A percentile compares a stretch with the other conserved stretches of the same genome.
These are phyloP conservation scores for Bombus polaris DNA, from an alignment of 1,140 invertebrate species.

Conservation along the genomic window DNA sequence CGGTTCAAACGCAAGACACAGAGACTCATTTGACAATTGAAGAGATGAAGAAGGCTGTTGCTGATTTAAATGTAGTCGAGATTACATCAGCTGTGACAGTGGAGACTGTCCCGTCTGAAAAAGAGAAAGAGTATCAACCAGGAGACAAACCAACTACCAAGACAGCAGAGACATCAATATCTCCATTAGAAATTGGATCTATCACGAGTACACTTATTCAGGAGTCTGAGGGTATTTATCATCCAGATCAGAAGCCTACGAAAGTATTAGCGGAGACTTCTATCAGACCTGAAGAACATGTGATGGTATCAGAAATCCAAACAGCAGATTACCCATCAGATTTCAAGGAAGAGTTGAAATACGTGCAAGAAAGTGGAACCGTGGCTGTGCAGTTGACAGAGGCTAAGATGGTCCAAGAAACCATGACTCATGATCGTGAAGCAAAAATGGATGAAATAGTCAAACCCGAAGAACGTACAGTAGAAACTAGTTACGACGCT, in stretches of 20 bases:
- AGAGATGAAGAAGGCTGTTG: conserved; percentile 81
- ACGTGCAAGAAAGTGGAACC: conserved; percentile 82
- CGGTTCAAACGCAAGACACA: conserved; percentile 84
- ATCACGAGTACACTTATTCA: conserved; percentile 82
- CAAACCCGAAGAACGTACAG: conserved; percentile 75
- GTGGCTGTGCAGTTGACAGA: conserved; percentile 82
- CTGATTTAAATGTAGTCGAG: conserved; percentile 84
- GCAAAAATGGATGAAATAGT: conserved; percentile 72
- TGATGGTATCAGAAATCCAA: conserved; percentile 84
- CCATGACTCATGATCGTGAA: conserved; percentile 84
- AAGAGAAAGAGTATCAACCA: conserved; percentile 83
- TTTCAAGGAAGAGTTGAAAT: conserved; percentile 83
- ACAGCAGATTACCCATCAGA: conserved; percentile 83
- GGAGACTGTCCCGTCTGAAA: conserved; percentile 85
- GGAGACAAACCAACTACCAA: conserved; percentile 80
- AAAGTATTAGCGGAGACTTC: conserved; percentile 81
- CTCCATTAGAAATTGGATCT: conserved; percentile 83
- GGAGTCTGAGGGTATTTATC: conserved; percentile 84
- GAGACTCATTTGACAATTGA: conserved; percentile 83
- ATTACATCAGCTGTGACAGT: conserved; percentile 84
- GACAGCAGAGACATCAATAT: conserved; percentile 81
- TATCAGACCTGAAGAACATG: conserved; percentile 83
- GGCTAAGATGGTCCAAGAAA: conserved; percentile 84
- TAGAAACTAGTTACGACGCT: conserved; percentile 78
- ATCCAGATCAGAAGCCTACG: conserved; percentile 77